phyloP scores from a whole-genome alignment of 2,113 vertebrate genomes.

The Ginglymostoma cirratum region DNA sequence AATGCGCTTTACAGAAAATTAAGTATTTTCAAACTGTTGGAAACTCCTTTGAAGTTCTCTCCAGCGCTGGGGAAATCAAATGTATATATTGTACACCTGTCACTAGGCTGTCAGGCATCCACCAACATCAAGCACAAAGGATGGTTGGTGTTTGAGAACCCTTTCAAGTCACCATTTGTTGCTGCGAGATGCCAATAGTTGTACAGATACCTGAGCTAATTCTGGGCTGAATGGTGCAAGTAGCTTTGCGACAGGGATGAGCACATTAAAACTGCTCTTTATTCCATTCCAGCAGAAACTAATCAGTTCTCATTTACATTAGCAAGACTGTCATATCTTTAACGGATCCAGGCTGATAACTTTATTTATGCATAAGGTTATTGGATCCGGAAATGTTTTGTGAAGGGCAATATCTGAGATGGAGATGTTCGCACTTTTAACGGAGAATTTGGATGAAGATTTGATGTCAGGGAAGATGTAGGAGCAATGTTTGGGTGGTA shows the following conservation, averaged over 20 bases:
- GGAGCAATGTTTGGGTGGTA: background rate
- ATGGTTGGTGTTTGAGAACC: background rate
- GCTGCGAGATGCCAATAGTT: background rate
- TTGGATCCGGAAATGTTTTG: too few species aligned
- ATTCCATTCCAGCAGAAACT: background rate
- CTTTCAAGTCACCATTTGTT: background rate
- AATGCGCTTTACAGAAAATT: background rate
- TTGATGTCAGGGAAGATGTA: background rate
- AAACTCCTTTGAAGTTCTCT: background rate
- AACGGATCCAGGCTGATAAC: background rate
- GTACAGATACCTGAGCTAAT: background rate
- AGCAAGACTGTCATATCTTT: background rate
- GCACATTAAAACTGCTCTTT: background rate
- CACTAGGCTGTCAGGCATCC: background rate
- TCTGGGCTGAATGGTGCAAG: background rate
- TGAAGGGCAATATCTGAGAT: too few species aligned
- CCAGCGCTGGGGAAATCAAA: background rate
- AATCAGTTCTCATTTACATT: background rate
- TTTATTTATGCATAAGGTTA: background rate
- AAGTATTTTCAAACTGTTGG: background rate
- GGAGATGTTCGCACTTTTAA: too few species aligned
- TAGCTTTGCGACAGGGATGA: background rate
- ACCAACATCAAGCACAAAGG: background rate
- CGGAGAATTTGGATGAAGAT: too few species aligned
- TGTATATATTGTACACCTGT: background rate